These are phyloP conservation scores for Astropecten irregularis DNA, from an alignment of 53 echinoderm and acorn worm species.

Conservation along the genomic window DNA sequence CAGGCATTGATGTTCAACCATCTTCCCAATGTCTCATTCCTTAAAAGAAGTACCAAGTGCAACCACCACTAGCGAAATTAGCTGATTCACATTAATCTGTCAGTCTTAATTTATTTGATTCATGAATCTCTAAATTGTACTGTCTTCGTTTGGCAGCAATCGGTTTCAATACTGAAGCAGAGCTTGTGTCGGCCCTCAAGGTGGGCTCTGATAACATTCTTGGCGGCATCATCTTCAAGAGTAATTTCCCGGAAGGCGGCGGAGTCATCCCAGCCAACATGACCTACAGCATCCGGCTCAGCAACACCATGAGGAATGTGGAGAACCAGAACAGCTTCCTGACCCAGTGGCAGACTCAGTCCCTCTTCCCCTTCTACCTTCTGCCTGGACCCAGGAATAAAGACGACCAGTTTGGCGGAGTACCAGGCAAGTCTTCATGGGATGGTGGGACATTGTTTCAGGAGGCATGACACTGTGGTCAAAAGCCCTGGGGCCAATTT, in stretches of 20 bases:
- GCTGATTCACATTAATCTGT: too few species aligned
- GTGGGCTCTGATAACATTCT: constrained; percentile 53
- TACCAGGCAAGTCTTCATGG: constrained; percentile 79
- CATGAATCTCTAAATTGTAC: too few species aligned
- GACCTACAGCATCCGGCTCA: constrained; percentile 75
- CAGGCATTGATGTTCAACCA: too few species aligned
- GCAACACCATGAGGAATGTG: constrained; percentile 61
- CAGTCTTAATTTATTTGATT: too few species aligned
- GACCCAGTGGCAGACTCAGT: constrained; percentile 68
- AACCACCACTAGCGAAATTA: too few species aligned
- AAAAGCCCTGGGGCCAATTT: too few species aligned
- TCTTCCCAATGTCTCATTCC: too few species aligned
- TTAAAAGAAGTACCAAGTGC: too few species aligned
- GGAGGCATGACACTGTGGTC: neutral
- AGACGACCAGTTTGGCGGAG: constrained; percentile 59
- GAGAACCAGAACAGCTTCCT: constrained; percentile 17
- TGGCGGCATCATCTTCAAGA: constrained; percentile 69
- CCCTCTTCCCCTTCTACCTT: constrained; percentile 71
- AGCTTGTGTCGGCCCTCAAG: constrained; percentile 44
- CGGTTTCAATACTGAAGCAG: constrained; percentile 68
- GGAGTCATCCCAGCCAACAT: constrained; percentile 55
- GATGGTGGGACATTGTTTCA: neutral
- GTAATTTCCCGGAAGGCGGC: constrained; percentile 39
- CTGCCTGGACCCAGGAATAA: constrained; percentile 80
- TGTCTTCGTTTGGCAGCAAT: constrained; percentile 44